Evolutionary conservation across 2,113 vertebrate species (phyloP), one percentile per base, ranked within the genome.

Genomic region (Thalassoma bifasciatum): DNA sequence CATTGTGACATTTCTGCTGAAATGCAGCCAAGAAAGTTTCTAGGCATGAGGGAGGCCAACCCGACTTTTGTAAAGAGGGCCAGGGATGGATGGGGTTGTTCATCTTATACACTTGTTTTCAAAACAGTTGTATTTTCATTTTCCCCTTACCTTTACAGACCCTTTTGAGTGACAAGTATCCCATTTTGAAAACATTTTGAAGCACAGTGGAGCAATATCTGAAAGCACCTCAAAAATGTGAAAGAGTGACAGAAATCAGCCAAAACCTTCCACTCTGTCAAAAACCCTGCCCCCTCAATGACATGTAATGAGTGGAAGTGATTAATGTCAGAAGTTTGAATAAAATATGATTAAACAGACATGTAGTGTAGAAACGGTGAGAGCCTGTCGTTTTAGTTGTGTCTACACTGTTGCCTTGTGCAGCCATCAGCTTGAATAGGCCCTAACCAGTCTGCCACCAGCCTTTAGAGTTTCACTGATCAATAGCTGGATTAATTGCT

Each of bases 401-500:
- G 53, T 61, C 12, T 30, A 69, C 38, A 69, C 16, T 53, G 42
- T 22, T 71, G 63, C 36, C 77, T 58, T 12, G 3, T 70, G 40
- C 71, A 76, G 47, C 74, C 73, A 75, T 23, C 23, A 47, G 38
- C 52, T 86, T 82, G 84, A 82, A 87, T 51, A 68, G 66, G 64
- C 71, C 63, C 84, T 26, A 64, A 75, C 77, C 81, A 64, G 84
- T 62, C 56, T 57, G 87, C 83, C 76, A 62, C 47, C 49, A 76
- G 65, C 78, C 86, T 87, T 91, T 73, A 79, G 81, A 90, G 86
- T 88, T 89, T 77, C 66, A 81, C 84, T 84, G 91, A 94, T 94
- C 94, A 93, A 93, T 94, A 91, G 92, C 84, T 93, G 92, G 92
- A 94, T 93, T 93, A 93, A 92, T 92, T 93, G 85, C 83, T 91